Evolutionary conservation across 2,888 invertebrate species (phyloP).

Genomic region (Platycheirus rosarum): DNA sequence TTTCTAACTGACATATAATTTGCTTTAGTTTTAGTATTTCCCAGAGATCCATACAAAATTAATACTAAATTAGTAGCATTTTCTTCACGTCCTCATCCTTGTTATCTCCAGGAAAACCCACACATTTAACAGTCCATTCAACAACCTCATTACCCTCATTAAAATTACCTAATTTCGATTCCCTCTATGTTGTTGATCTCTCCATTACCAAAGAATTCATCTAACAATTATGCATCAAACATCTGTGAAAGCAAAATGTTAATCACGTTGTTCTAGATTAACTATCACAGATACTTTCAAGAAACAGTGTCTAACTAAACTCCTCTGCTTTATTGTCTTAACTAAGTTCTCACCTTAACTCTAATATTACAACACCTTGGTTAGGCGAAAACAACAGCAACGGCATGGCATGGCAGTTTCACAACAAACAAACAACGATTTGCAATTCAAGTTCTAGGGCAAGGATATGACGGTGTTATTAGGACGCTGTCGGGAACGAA

Average conservation of each 20-base stretch:
- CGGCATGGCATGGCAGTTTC: not conserved
- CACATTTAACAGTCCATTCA: constrained; percentile 26
- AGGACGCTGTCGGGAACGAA: not conserved
- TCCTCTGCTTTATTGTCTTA: constrained; percentile 14
- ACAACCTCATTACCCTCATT: constrained; percentile 47
- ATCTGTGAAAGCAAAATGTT: constrained; percentile 50
- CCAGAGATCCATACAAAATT: no score
- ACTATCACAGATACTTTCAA: not conserved
- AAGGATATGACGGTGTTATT: not conserved
- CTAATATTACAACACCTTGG: constrained; percentile 59
- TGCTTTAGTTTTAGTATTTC: no score
- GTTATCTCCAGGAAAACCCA: not conserved
- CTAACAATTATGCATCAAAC: constrained; percentile 23
- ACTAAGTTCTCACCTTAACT: constrained; percentile 62
- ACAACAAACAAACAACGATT: constrained; percentile 34
- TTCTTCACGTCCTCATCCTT: no score
- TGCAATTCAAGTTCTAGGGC: not conserved
- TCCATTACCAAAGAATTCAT: not conserved
- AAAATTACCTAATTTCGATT: constrained; percentile 49
- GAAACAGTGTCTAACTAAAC: not conserved
- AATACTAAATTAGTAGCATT: no score
- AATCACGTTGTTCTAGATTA: constrained; percentile 35
- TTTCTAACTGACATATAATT: no score
- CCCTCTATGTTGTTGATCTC: not conserved
- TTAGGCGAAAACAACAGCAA: constrained; percentile 50